A percentile compares a stretch with the other conserved stretches of the same genome.
Conservation (phyloP, 2,888 invertebrate genomes). For the Bedellia somnulentella region DNA sequence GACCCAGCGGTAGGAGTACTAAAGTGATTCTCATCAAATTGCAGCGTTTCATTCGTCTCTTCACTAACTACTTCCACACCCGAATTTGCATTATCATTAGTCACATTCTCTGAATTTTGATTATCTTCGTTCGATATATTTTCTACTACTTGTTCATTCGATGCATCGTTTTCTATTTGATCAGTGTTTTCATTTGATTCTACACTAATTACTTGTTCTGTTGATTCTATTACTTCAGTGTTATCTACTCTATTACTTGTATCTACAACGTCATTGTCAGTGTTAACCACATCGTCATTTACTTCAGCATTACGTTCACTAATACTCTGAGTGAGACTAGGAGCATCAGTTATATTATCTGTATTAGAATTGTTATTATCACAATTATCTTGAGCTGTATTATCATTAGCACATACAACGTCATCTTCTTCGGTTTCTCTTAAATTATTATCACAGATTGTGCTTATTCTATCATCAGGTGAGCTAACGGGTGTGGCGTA, state of each 20-base stretch:
- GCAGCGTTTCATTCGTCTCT: slow-evolving; percentile 17
- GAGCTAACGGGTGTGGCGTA: slow-evolving; percentile 39
- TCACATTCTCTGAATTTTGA: slow-evolving; percentile 1
- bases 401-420: slow-evolving; percentile 43
- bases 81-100: slow-evolving; percentile 2
- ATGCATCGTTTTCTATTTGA: slow-evolving; percentile 11
- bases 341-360: too few relatives aligned
- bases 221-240: background rate
- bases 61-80: background rate
- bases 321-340: background rate
- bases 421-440: slow-evolving; percentile 52
- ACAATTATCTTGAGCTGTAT: too few relatives aligned
- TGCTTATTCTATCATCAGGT: slow-evolving; percentile 42
- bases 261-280: too few relatives aligned
- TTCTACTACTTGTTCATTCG: background rate
- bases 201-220: slow-evolving; percentile 8
- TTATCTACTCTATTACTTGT: too few relatives aligned
- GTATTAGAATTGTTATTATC: too few relatives aligned
- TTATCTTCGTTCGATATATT: slow-evolving; percentile 3
- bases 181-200: slow-evolving; percentile 8
- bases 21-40: slow-evolving; percentile 55
- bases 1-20: slow-evolving; percentile 45
- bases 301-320: background rate
- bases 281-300: background rate
- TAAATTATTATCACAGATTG: slow-evolving; percentile 54